These are phyloP conservation scores for Conus canariensis DNA, from an alignment of 2,888 invertebrate genomes.

Conservation along the genomic window DNA sequence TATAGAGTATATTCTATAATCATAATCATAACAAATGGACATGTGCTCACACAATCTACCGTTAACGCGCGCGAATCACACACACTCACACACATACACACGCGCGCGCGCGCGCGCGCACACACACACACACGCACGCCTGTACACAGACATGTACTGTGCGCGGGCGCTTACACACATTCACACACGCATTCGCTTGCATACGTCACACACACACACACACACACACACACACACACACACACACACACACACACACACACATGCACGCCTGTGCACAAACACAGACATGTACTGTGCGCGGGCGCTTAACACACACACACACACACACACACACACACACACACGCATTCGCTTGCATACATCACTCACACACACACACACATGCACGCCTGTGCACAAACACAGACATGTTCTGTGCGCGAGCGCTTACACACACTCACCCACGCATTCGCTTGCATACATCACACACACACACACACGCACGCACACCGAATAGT, in stretches of 20 bases:
- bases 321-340: conserved; percentile 27
- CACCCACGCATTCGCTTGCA: not conserved
- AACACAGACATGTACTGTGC: not conserved
- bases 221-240: not conserved
- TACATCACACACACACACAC: not conserved
- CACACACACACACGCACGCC: not conserved
- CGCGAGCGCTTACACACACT: no score
- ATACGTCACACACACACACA: not conserved
- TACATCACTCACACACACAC: conserved; percentile 10
- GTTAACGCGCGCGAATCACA: not conserved
- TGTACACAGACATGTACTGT: not conserved
- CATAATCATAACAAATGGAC: no score
- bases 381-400: not conserved
- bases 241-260: not conserved
- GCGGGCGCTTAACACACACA: not conserved
- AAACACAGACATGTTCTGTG: no score
- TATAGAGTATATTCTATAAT: no score
- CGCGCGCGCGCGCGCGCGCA: not conserved
- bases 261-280: not conserved
- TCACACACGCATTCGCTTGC: not conserved
- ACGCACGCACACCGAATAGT: not conserved
- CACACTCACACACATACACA: not conserved
- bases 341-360: conserved; percentile 16
- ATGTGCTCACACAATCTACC: no score
- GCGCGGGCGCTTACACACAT: not conserved